Base-by-base conservation (phyloP, 2,888 invertebrate genomes). In the Disparrhopalites patrizii region DNA sequence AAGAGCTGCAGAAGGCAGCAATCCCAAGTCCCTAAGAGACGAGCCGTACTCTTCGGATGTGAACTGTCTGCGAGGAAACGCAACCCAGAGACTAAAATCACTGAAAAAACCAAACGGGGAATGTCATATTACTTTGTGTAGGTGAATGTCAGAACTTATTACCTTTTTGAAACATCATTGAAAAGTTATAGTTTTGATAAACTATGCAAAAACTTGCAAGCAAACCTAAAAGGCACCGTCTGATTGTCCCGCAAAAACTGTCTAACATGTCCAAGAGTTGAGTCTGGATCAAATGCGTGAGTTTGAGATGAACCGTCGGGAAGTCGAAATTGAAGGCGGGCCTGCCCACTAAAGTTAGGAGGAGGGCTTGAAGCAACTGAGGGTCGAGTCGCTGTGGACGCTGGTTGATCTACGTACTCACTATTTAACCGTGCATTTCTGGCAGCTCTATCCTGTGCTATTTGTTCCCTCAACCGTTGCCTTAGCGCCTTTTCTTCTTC, bases 321-420 rank as follows among this genome's bases (percentile, higher is more conserved):
- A 72, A 93, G 78, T 76, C 90, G 87, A 78, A 95, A 92, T 81
- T 94, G 94, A 40, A 96, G 85, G 61, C 91, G 84, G 0, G 90
- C 84, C 40, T 80, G 79, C 70, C 85, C 83, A 62, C 81, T 80
- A 71, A 38, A 77, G 76, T 73, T 70, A 13, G 27, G 23, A 7
- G 72, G 67, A 18, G 52, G 27, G 30, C 20, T 68, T 0, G 66
- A 60, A 40, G 60, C 58, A 47, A 64, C 47, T 33, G 54, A 40
- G 36, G 38, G 20, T 4, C 27, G 15, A 20, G 30, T 13, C 40
- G 47, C 10, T 13, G 47, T 18, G 28, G 31, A 8, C 28, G 54
- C 60, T 25, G 33, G 18, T 38, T 31, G 70, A 25, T 70, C 68
- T 10, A 66, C 50, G 38, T 67, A 66, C 15, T 70, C 69, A 5